phyloP scores from a whole-genome alignment of 2,797 vertebrate species.

The Semaprochilodus insignis region DNA sequence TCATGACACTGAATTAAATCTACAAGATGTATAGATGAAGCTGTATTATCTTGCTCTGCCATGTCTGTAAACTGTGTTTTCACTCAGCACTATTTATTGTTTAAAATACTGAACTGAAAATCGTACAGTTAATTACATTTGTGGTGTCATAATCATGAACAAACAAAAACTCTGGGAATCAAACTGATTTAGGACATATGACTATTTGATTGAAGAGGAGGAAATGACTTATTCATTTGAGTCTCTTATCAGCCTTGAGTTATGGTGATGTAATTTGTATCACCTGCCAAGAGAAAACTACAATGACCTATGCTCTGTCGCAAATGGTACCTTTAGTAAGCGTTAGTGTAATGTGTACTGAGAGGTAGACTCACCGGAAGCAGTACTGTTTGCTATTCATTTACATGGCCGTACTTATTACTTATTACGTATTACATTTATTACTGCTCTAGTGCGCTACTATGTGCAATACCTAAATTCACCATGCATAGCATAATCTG shows the following conservation, averaged over 20 bases:
- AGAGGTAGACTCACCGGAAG: not conserved
- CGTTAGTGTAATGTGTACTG: not conserved
- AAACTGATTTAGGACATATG: not conserved
- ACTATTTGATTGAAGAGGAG: not conserved
- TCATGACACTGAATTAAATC: no score
- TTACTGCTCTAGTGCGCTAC: no score
- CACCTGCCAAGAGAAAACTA: not conserved
- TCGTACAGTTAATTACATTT: not conserved
- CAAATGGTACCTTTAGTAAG: not conserved
- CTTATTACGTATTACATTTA: no score
- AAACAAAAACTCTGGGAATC: not conserved
- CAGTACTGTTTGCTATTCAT: not conserved
- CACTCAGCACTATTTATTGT: not conserved
- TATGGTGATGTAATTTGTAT: not conserved
- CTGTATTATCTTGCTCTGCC: no score
- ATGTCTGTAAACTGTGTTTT: no score
- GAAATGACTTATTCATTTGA: conserved; percentile 10
- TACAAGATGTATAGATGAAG: no score
- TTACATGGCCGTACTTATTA: no score
- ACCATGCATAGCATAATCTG: no score
- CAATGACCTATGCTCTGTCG: not conserved
- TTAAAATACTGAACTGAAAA: not conserved
- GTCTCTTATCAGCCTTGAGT: not conserved
- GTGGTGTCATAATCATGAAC: not conserved
- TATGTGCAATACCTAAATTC: no score